These are phyloP conservation scores for Sebastes nivosus DNA, from an alignment of 2,797 vertebrate genomes.

Conservation along the genomic window DNA sequence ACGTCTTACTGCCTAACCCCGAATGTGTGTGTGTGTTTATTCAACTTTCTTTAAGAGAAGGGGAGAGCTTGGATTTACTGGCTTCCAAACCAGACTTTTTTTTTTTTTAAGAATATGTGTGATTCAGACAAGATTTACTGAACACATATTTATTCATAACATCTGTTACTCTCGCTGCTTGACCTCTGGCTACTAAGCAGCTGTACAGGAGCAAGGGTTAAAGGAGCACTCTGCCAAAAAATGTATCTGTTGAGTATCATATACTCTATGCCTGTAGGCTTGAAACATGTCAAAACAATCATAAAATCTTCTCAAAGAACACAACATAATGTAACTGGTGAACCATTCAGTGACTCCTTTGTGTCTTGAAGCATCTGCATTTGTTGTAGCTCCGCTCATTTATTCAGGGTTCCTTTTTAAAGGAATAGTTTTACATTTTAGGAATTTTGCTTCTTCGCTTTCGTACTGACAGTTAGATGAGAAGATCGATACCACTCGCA, in stretches of 20 bases:
- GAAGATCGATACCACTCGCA: background rate
- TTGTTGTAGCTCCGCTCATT: background rate
- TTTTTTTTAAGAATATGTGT: background rate
- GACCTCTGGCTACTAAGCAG: slow-evolving; percentile 6
- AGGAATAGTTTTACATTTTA: background rate
- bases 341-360: background rate
- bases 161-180: background rate
- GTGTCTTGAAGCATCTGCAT: background rate
- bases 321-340: background rate
- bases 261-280: background rate
- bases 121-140: slow-evolving; percentile 1
- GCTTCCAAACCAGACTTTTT: background rate
- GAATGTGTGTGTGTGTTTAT: background rate
- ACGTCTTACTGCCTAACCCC: background rate
- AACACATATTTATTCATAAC: slow-evolving; percentile 13
- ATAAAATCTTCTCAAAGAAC: background rate
- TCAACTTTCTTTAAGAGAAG: background rate
- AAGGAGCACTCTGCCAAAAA: background rate
- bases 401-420: background rate
- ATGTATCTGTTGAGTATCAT: background rate
- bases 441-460: background rate
- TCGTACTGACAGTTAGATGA: background rate
- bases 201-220: background rate
- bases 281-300: background rate
- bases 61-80: background rate